phyloP scores from a whole-genome alignment of 2,113 vertebrate species.

The Atrichornis clamosus region DNA sequence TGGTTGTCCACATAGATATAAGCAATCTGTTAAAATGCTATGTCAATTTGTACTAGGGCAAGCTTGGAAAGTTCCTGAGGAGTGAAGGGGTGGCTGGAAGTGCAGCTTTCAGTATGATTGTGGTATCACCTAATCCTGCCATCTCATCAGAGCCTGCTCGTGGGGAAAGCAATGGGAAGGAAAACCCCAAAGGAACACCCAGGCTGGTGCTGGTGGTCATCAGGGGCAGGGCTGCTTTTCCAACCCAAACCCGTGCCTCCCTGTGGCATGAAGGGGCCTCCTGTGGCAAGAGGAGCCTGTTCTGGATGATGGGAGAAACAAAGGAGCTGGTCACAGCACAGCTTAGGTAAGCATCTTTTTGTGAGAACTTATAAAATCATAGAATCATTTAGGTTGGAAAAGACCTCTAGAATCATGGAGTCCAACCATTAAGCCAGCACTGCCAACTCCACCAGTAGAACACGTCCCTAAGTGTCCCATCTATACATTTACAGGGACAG shows the following conservation, averaged over 20 bases:
- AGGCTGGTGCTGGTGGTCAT: not conserved
- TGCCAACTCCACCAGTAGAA: not conserved
- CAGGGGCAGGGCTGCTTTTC: not conserved
- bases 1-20: not conserved
- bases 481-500: not conserved
- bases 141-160: not conserved
- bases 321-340: accelerated
- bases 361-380: not conserved
- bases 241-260: accelerated
- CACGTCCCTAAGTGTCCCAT: not conserved
- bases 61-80: not conserved
- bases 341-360: not conserved
- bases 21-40: not conserved
- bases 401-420: not conserved
- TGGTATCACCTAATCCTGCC: not conserved
- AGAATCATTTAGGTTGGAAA: not conserved
- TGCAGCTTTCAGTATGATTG: not conserved
- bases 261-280: not conserved
- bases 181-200: not conserved
- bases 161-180: not conserved
- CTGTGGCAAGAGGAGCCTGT: not conserved
- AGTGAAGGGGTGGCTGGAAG: not conserved
- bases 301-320: not conserved
- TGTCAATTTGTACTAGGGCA: not conserved
- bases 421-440: not conserved